These are phyloP conservation scores for Tetragonisca angustula DNA, from an alignment of 2,888 invertebrate species.

Conservation along the genomic window DNA sequence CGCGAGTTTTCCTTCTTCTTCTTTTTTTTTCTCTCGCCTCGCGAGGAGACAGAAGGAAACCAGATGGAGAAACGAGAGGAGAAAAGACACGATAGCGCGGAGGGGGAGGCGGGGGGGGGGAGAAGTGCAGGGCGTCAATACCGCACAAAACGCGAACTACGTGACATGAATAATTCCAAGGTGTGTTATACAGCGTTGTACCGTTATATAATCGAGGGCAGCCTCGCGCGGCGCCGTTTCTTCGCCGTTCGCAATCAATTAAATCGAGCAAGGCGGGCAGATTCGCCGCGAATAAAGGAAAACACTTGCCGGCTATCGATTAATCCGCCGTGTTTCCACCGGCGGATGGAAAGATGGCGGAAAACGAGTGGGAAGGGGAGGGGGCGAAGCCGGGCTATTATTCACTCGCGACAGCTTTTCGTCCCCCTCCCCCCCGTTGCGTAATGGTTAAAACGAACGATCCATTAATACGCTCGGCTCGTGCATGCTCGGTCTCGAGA, in stretches of 20 bases:
- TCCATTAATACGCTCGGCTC: slow-evolving; percentile 55
- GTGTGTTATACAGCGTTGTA: slow-evolving; percentile 58
- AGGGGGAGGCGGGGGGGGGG: neutral
- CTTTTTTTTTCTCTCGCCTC: neutral
- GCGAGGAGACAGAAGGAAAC: too few relatives aligned
- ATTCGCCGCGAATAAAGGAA: slow-evolving; percentile 62
- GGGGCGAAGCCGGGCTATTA: slow-evolving; percentile 50
- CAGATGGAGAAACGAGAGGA: too few relatives aligned
- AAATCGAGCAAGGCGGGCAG: slow-evolving; percentile 44
- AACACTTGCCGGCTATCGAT: slow-evolving; percentile 61
- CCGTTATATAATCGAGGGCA: slow-evolving; percentile 46
- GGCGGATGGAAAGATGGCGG: neutral
- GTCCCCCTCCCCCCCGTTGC: neutral
- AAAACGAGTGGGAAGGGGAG: neutral
- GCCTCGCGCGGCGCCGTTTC: neutral
- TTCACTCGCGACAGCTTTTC: slow-evolving; percentile 61
- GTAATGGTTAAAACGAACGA: slow-evolving; percentile 48
- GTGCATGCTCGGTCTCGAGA: too few relatives aligned
- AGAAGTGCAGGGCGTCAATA: slow-evolving; percentile 65
- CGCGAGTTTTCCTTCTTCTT: neutral
- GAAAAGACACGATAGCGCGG: neutral
- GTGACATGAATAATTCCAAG: slow-evolving; percentile 81
- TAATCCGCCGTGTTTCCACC: slow-evolving; percentile 37
- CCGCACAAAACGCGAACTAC: slow-evolving; percentile 79
- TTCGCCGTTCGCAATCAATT: slow-evolving; percentile 52